These are phyloP conservation scores for Galaxias olidus DNA, from an alignment of 2,797 vertebrate species.

Conservation along the genomic window DNA sequence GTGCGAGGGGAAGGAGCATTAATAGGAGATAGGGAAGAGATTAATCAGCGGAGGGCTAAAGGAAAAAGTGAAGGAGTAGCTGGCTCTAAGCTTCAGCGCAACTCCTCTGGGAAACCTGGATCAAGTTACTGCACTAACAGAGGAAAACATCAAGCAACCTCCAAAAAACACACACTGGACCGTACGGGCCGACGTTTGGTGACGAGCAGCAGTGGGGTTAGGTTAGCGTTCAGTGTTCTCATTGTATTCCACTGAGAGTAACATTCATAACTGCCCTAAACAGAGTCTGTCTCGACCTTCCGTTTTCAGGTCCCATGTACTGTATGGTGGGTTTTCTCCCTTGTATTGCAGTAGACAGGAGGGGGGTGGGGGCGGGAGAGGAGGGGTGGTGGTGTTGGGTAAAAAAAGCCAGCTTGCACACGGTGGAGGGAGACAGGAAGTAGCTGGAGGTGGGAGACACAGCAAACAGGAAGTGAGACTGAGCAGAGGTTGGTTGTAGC, in stretches of 20 bases:
- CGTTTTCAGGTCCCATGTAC: too few relatives aligned
- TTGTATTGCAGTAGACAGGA: too few relatives aligned
- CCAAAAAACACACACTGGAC: background rate
- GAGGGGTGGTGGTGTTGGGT: background rate
- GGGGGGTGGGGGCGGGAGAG: too few relatives aligned
- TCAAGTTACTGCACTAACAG: background rate
- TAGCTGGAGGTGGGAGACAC: constrained; percentile 68
- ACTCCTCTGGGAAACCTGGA: background rate
- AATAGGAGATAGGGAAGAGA: constrained; percentile 32
- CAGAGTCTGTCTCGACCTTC: too few relatives aligned
- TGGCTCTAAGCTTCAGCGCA: constrained; percentile 13
- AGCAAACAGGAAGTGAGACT: constrained; percentile 74
- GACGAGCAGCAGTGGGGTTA: too few relatives aligned
- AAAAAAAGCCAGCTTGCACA: too few relatives aligned
- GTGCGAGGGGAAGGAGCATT: constrained; percentile 9
- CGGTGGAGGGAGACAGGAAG: constrained; percentile 74
- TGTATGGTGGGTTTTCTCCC: too few relatives aligned
- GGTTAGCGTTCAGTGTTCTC: too few relatives aligned
- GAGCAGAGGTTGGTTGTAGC: constrained; percentile 19
- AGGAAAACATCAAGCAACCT: background rate
- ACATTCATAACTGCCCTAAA: too few relatives aligned
- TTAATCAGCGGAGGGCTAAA: constrained; percentile 24
- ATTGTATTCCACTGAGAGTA: too few relatives aligned
- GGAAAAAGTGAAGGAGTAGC: constrained; percentile 12
- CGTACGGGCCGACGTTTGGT: too few relatives aligned